Percentiles rank a stretch among this genome's conserved stretches.
phyloP scores from a whole-genome alignment of 2,113 vertebrate species.

The Alligator mississippiensis region DNA sequence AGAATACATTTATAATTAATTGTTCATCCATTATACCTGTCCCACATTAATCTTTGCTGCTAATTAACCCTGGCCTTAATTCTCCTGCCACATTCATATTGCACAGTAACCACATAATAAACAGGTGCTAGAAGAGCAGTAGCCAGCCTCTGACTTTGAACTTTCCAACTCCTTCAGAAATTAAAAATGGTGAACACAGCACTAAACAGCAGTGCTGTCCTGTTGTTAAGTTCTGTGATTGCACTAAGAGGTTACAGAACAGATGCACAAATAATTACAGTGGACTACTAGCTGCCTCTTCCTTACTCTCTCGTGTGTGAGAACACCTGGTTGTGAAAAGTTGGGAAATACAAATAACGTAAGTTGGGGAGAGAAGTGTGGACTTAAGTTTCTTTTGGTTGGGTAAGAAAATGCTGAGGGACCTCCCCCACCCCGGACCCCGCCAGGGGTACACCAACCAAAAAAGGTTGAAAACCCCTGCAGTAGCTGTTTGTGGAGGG shows the following conservation, averaged over 20 bases:
- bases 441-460: too few species aligned
- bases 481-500: not conserved
- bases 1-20: conserved; percentile 12
- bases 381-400: too few species aligned
- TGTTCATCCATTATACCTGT: not conserved
- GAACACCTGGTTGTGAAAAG: not conserved
- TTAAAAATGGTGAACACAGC: not conserved
- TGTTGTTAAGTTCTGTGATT: not conserved
- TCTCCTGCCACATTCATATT: not conserved
- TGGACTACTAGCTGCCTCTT: not conserved
- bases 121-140: not conserved
- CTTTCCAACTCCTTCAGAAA: not conserved
- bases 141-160: not conserved
- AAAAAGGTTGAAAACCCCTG: too few species aligned
- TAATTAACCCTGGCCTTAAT: conserved; percentile 31
- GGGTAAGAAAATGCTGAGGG: too few species aligned
- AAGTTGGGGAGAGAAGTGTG: too few species aligned
- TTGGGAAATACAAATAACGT: too few species aligned
- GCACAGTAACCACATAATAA: not conserved
- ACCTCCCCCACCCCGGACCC: too few species aligned
- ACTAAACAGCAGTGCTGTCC: not conserved
- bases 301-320: fast-evolving
- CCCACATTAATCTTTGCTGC: not conserved
- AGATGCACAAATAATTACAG: fast-evolving
- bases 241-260: not conserved